Percentiles rank a stretch among this genome's conserved stretches.
Conservation (phyloP, 37 sponge, comb jelly and placozoan species). For the Oopsacas minuta region DNA sequence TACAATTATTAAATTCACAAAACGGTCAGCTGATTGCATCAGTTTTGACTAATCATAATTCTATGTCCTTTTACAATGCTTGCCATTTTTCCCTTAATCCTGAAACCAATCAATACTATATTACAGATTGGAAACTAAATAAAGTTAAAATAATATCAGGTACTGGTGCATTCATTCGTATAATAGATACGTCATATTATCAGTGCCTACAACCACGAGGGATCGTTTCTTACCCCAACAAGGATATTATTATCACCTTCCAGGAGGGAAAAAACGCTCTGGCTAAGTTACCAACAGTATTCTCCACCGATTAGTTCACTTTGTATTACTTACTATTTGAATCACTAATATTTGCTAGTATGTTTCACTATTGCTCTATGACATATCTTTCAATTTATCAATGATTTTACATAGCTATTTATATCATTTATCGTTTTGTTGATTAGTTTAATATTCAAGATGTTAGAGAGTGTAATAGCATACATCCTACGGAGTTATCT, state of each 20-base stretch:
- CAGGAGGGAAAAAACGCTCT: background rate
- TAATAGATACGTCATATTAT: background rate
- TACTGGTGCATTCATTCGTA: background rate
- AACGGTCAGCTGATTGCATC: background rate
- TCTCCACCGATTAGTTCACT: background rate
- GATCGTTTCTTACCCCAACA: background rate
- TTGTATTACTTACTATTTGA: background rate
- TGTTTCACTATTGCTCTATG: background rate
- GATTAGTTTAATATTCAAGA: too few species aligned
- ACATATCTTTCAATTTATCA: background rate
- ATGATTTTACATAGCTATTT: background rate
- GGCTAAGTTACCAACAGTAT: background rate
- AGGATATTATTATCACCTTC: background rate
- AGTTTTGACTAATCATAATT: background rate
- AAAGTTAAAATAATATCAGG: background rate
- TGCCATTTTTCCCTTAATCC: background rate
- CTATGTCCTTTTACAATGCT: background rate
- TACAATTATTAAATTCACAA: background rate
- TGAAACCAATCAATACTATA: background rate
- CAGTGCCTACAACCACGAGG: background rate
- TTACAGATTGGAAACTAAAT: slow-evolving; percentile 11
- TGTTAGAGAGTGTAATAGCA: slow-evolving; percentile 13
- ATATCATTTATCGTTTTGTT: background rate
- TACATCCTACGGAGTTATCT: background rate
- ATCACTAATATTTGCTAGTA: background rate